These are phyloP conservation scores for Apeira syringaria DNA, from an alignment of 2,888 invertebrate genomes.

Conservation along the genomic window DNA sequence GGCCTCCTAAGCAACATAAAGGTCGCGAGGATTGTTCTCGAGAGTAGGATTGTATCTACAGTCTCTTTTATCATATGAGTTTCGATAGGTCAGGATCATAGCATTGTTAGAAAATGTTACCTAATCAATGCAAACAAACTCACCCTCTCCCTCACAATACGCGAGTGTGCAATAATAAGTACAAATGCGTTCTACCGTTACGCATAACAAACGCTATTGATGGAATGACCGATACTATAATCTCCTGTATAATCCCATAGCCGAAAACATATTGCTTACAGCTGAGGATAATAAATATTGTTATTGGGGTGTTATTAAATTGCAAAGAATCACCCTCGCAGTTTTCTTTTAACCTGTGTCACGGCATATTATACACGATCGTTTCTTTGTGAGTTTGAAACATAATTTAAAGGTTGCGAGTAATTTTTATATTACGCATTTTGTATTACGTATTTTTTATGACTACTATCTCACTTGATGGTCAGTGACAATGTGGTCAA, in stretches of 20 bases:
- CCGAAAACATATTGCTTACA: slow-evolving; percentile 65
- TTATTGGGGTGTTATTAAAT: slow-evolving; percentile 28
- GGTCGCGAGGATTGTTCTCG: too few relatives aligned
- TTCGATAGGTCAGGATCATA: too few relatives aligned
- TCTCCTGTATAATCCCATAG: slow-evolving; percentile 56
- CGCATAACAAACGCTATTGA: slow-evolving; percentile 67
- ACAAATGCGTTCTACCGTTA: slow-evolving; percentile 52
- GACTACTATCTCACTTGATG: too few relatives aligned
- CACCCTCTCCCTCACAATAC: slow-evolving; percentile 7
- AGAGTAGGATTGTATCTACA: too few relatives aligned
- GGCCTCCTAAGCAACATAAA: too few relatives aligned
- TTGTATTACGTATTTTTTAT: too few relatives aligned
- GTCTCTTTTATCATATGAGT: too few relatives aligned
- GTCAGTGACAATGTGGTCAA: too few relatives aligned
- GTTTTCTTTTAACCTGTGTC: slow-evolving; percentile 11
- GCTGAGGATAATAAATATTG: slow-evolving; percentile 52
- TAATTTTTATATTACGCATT: too few relatives aligned
- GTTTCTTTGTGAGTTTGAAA: too few relatives aligned
- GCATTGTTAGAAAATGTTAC: too few relatives aligned
- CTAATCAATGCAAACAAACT: slow-evolving; percentile 11
- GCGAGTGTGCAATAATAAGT: slow-evolving; percentile 46
- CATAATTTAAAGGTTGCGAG: too few relatives aligned
- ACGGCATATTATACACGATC: not conserved
- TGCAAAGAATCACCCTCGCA: slow-evolving; percentile 9
- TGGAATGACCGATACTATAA: slow-evolving; percentile 64